Base-by-base conservation (phyloP, 1,140 invertebrate species). In the Gyrodactylus bullatarudis region DNA sequence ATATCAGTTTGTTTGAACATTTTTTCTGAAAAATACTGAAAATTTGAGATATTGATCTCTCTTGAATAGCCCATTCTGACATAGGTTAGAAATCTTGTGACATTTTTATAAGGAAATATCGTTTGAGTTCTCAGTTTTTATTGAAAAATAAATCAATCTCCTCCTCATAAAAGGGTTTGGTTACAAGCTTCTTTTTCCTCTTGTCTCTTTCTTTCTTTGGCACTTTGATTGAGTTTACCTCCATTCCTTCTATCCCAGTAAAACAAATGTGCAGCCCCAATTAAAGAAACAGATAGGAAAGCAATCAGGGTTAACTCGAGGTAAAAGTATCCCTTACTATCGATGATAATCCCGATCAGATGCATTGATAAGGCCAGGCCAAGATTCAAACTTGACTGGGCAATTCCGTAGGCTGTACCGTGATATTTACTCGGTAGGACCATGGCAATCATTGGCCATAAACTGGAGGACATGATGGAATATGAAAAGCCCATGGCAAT, bases 401-500 rank as follows among this genome's bases (percentile, higher is more conserved):
- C 93, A 26, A 72, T 72, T 21, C 71, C 71, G 26, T 26, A 73
- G 20, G 26, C 26, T 68, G 27, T 68, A 25, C 27, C 72, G 8
- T 22, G 26, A 1, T 54, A 21, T 1, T 24, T 26, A 20, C 16
- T 8, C 1, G 27, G 88, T 74, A 94, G 87, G 75, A 95, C 86
- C 22, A 93, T 82, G 0, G 91, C 85, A 25, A 95, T 89, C 77
- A 97, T 83, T 8, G 92, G 92, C 92, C 93, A 97, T 20, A 97
- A 80, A 73, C 89, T 88, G 82, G 89, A 90, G 0, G 92, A 91
- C 27, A 96, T 80, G 80, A 93, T 84, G 1, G 91, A 91, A 81
- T 96, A 97, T 0, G 88, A 85, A 1, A 95, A 76, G 27, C 92
- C 92, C 84, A 96, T 86, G 0, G 86, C 81, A 25, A 85, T 80